Evolutionary conservation across 2,888 invertebrate genomes (phyloP), one percentile per base, ranked within the genome.

Genomic region (Xestia c-nigrum): DNA sequence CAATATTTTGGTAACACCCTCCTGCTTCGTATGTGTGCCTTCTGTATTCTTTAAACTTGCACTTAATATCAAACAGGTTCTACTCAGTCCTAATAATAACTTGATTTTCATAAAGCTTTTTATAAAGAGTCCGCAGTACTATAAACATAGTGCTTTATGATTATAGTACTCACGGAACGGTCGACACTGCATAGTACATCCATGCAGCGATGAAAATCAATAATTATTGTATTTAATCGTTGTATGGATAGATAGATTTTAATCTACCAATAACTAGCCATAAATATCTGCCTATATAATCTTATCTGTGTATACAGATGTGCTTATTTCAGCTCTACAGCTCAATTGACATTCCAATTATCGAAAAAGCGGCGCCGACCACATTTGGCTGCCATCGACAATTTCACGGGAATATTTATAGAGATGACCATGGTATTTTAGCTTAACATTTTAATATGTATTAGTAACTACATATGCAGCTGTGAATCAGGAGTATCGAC

Each of bases 311-410:
- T 65, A 66, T 55, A 66, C 57, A 85, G 63, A 72, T 67, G 50
- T 46, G 65, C 47, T 72, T 55, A 63, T 70, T 74, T 46, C 66
- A 67, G 50, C 67, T 78, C 66, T 46, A 85, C 61, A 80, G 63
- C 67, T 77, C 66, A 75, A 77, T 61, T 75, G 84, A 71, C 80
- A 75, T 77, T 83, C 71, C 85, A 82, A 75, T 85, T 71, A 84
- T 82, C 55, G 83, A 84, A 85, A 77, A 84, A 74, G 46, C 71
- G 50, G 40, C 67, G 21, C 3, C 31, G 21, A 75, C 77, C 68
- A 50, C 63, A 71, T 74, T 72, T 77, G 40, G 31, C 47, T 55
- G 72, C 72, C 68, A 69, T 66, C 43, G 63, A 55, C 47, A 63
- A 64, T 55, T 74, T 81, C 52, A 21, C 31, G 55, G 40, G 21